These are phyloP conservation scores for Myopa testacea DNA, from an alignment of 2,888 invertebrate genomes.

Conservation along the genomic window DNA sequence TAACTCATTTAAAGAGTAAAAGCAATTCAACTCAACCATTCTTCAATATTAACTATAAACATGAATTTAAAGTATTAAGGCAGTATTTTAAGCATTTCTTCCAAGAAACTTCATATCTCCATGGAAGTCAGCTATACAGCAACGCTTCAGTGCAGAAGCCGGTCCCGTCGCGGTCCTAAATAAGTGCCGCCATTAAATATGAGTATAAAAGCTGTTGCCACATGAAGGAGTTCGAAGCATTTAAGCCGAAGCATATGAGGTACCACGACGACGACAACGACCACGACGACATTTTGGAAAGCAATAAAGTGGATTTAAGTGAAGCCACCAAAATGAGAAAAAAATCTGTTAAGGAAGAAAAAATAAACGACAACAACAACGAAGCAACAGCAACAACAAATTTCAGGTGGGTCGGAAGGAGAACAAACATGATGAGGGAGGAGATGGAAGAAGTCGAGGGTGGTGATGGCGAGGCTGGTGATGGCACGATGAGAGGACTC, in stretches of 20 bases:
- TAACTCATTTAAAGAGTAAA: too few relatives aligned
- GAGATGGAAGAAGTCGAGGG: not conserved
- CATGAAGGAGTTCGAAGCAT: slow-evolving; percentile 57
- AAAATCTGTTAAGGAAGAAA: not conserved
- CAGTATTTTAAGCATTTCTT: too few relatives aligned
- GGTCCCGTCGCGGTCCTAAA: slow-evolving; percentile 47
- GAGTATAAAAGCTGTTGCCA: slow-evolving; percentile 60
- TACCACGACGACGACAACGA: not conserved
- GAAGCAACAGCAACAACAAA: not conserved
- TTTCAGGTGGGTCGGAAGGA: not conserved
- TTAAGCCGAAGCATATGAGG: slow-evolving; percentile 55
- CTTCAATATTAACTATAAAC: too few relatives aligned
- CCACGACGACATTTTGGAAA: not conserved
- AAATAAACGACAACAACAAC: not conserved
- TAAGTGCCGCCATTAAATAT: slow-evolving; percentile 60
- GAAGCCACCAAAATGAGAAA: slow-evolving; percentile 29
- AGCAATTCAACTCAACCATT: too few relatives aligned
- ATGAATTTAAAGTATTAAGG: too few relatives aligned
- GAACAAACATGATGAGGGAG: not conserved
- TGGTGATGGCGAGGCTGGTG: slow-evolving; percentile 8
- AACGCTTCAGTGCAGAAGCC: not conserved
- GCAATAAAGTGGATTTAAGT: slow-evolving; percentile 58
- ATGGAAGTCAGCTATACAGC: too few relatives aligned
- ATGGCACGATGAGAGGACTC: too few relatives aligned
- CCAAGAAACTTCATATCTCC: too few relatives aligned